Evolutionary conservation across 2,888 invertebrate genomes (phyloP).

Genomic region (Macropis europaea): DNA sequence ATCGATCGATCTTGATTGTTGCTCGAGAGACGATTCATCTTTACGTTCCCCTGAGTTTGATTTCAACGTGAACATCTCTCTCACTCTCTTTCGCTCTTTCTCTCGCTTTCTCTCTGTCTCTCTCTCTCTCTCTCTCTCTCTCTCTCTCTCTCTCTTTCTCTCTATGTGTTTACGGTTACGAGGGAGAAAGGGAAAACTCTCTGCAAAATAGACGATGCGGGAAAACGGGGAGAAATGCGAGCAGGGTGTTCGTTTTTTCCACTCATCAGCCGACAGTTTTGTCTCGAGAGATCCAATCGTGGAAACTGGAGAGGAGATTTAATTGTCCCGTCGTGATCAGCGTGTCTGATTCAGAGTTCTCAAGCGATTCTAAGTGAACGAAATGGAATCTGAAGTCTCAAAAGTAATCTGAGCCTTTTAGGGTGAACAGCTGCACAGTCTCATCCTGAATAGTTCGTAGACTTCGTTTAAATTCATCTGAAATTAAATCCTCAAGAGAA

Average conservation of each 20-base stretch:
- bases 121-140: neutral
- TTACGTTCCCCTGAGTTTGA: slow-evolving; percentile 64
- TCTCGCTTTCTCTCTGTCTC: neutral
- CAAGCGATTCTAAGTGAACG: too few relatives aligned
- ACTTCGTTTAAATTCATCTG: too few relatives aligned
- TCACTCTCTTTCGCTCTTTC: neutral
- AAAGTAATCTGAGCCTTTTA: too few relatives aligned
- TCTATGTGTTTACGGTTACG: slow-evolving; percentile 17
- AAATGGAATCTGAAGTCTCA: too few relatives aligned
- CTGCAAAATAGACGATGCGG: slow-evolving; percentile 52
- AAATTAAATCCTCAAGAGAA: too few relatives aligned
- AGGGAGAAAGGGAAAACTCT: slow-evolving; percentile 35
- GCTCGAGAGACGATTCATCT: slow-evolving; percentile 54
- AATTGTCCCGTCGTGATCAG: too few relatives aligned
- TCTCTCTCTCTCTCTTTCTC: neutral
- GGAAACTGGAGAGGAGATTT: neutral
- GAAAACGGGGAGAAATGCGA: slow-evolving; percentile 40
- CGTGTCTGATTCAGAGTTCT: too few relatives aligned
- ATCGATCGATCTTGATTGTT: slow-evolving; percentile 27
- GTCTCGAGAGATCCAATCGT: slow-evolving; percentile 7
- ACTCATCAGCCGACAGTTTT: slow-evolving; percentile 1
- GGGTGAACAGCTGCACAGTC: too few relatives aligned
- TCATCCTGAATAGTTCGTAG: too few relatives aligned
- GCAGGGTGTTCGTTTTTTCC: slow-evolving; percentile 17
- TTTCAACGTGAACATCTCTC: slow-evolving; percentile 54